Evolutionary conservation across 2,888 invertebrate species (phyloP).

Genomic region (Drosophila koepferae): DNA sequence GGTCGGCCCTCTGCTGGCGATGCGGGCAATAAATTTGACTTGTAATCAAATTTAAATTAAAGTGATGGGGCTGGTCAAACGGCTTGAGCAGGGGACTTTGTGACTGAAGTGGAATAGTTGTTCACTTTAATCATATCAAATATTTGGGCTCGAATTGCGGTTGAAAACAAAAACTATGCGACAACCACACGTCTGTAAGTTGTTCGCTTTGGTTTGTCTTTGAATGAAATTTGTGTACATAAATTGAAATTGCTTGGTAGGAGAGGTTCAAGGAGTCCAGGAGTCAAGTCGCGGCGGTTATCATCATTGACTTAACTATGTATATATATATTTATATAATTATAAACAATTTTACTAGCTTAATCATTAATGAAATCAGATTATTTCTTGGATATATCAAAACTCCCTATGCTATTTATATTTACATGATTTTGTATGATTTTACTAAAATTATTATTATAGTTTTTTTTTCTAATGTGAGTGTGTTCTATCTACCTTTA

Average conservation of each 20-base stretch:
- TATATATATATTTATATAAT: too few species aligned
- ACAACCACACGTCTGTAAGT: not conserved
- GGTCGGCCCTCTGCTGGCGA: constrained; percentile 39
- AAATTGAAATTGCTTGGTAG: not conserved
- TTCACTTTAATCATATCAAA: constrained; percentile 5
- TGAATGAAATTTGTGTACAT: not conserved
- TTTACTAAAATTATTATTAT: too few species aligned
- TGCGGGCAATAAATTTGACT: constrained; percentile 75
- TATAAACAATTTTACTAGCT: too few species aligned
- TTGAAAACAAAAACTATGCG: not conserved
- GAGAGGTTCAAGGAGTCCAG: too few species aligned
- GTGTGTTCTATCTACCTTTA: too few species aligned
- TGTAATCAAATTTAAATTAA: constrained; percentile 80
- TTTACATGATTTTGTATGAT: too few species aligned
- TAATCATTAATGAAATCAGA: too few species aligned
- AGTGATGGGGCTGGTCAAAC: constrained; percentile 39
- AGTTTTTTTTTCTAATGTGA: too few species aligned
- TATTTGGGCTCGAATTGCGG: not conserved
- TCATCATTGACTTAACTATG: not conserved
- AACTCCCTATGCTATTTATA: too few species aligned
- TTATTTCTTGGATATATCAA: too few species aligned
- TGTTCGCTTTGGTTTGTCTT: not conserved
- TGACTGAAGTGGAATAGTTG: constrained; percentile 14
- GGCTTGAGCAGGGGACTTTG: not conserved
- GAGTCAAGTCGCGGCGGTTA: too few species aligned